These are phyloP conservation scores for Plagiodera versicolora DNA, from an alignment of 2,888 invertebrate species.

Conservation along the genomic window DNA sequence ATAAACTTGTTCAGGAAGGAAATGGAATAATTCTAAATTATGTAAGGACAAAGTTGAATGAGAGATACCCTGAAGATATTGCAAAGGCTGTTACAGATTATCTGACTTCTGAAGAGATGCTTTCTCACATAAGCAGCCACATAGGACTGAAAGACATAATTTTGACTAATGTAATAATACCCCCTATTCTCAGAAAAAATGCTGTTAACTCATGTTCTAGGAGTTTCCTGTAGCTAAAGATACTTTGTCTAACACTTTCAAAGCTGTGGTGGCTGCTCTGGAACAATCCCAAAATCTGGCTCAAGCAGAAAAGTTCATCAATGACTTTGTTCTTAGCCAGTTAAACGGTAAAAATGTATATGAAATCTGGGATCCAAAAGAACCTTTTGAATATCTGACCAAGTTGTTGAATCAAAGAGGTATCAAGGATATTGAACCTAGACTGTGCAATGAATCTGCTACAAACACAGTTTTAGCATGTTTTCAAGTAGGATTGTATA, in stretches of 20 bases:
- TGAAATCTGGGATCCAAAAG: constrained; percentile 79
- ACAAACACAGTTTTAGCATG: constrained; percentile 79
- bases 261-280: constrained; percentile 81
- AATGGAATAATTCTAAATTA: constrained; percentile 66
- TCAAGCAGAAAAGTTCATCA: constrained; percentile 73
- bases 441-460: constrained; percentile 79
- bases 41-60: constrained; percentile 66
- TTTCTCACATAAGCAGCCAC: constrained; percentile 71
- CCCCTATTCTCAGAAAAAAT: not conserved
- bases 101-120: constrained; percentile 65
- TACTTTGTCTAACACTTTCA: constrained; percentile 73
- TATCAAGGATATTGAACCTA: constrained; percentile 65
- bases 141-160: constrained; percentile 85
- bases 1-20: constrained; percentile 69
- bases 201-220: constrained; percentile 53
- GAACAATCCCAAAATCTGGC: constrained; percentile 66
- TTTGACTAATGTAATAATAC: constrained; percentile 67
- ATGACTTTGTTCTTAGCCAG: constrained; percentile 85
- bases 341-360: constrained; percentile 83
- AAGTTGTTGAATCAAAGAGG: constrained; percentile 65
- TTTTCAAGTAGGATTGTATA: constrained; percentile 87
- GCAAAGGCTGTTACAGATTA: constrained; percentile 68
- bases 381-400: constrained; percentile 74
- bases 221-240: constrained; percentile 69
- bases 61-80: constrained; percentile 76